phyloP scores from a whole-genome alignment of 2,888 invertebrate genomes.

The Agriopis leucophaearia region DNA sequence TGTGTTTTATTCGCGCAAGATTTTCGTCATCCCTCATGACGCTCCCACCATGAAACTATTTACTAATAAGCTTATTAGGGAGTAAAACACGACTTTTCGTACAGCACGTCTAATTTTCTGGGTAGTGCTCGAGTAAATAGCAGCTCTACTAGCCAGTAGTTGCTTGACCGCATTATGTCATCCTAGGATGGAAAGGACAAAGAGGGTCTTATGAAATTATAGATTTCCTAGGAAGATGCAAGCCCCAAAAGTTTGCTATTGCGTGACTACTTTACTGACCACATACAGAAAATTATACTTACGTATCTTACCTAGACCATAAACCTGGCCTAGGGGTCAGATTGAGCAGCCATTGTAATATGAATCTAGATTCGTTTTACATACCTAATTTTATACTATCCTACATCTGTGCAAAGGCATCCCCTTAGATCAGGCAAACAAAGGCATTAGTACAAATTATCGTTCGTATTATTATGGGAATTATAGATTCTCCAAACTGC shows the following conservation, averaged over 20 bases:
- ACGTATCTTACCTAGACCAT: too few species aligned
- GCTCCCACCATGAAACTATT: slow-evolving; percentile 56
- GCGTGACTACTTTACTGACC: slow-evolving; percentile 14
- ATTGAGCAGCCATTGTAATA: too few species aligned
- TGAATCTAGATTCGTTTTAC: too few species aligned
- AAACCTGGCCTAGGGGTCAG: too few species aligned
- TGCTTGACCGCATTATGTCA: slow-evolving; percentile 50
- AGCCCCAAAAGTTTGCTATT: slow-evolving; percentile 47
- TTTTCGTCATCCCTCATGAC: slow-evolving; percentile 81
- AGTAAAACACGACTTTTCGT: slow-evolving; percentile 31
- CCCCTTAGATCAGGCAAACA: too few species aligned
- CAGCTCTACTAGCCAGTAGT: slow-evolving; percentile 25
- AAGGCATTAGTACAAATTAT: too few species aligned
- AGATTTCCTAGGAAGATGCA: slow-evolving; percentile 46
- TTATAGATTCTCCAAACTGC: too few species aligned
- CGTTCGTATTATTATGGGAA: too few species aligned
- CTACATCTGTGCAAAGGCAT: too few species aligned
- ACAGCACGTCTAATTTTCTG: slow-evolving; percentile 36
- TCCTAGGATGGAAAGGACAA: slow-evolving; percentile 47
- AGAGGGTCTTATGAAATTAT: slow-evolving; percentile 44
- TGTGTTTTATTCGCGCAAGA: slow-evolving; percentile 79
- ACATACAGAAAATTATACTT: too few species aligned
- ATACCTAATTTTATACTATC: too few species aligned
- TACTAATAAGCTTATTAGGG: slow-evolving; percentile 46
- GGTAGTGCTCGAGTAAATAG: slow-evolving; percentile 48